A percentile compares a stretch with the other conserved stretches of the same genome.
These are phyloP conservation scores for Automeris io DNA, from an alignment of 2,888 invertebrate species.

Conservation along the genomic window DNA sequence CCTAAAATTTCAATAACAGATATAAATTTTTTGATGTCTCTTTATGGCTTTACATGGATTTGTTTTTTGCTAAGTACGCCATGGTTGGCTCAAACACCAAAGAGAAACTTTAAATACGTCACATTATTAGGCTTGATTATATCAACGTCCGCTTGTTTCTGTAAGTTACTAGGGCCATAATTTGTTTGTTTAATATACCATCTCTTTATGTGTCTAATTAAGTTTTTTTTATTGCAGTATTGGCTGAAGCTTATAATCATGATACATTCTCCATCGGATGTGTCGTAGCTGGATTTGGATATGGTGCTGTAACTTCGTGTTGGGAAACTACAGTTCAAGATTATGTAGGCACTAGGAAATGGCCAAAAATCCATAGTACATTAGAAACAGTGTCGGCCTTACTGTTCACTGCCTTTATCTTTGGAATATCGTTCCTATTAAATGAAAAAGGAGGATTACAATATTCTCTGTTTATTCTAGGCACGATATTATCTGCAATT, in stretches of 20 bases:
- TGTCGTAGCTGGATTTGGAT: slow-evolving; percentile 68
- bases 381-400: slow-evolving; percentile 60
- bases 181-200: too few relatives aligned
- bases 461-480: slow-evolving; percentile 47
- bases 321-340: slow-evolving; percentile 65
- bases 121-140: slow-evolving; percentile 45
- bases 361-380: slow-evolving; percentile 66
- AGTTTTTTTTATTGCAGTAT: slow-evolving; percentile 30
- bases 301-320: slow-evolving; percentile 62
- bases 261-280: slow-evolving; percentile 69
- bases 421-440: slow-evolving; percentile 42
- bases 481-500: slow-evolving; percentile 37
- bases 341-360: slow-evolving; percentile 65
- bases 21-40: slow-evolving; percentile 57
- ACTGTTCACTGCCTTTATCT: slow-evolving; percentile 43
- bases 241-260: slow-evolving; percentile 53
- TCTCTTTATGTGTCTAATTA: neutral
- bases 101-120: slow-evolving; percentile 64
- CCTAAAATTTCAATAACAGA: slow-evolving; percentile 55
- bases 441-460: slow-evolving; percentile 45
- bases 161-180: slow-evolving; percentile 51
- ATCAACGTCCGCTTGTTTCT: slow-evolving; percentile 52
- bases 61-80: slow-evolving; percentile 63
- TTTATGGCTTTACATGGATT: slow-evolving; percentile 68
- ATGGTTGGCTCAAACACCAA: slow-evolving; percentile 61